Base-by-base conservation (phyloP, 2,113 vertebrate genomes). In the Sander vitreus region DNA sequence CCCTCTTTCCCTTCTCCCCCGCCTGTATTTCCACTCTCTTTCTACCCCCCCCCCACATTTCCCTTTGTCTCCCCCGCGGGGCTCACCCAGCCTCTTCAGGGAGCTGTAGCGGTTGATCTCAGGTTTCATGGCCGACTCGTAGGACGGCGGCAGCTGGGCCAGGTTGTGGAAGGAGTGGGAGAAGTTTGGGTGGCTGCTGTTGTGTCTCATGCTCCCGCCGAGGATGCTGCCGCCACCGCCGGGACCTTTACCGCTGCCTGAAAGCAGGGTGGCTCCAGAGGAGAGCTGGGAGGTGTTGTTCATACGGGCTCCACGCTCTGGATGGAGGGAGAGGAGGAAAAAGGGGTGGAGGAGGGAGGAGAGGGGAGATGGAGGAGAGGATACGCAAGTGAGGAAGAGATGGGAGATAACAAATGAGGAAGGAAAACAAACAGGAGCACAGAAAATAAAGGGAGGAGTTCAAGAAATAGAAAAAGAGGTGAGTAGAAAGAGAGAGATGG, bases 121-220 rank as follows among this genome's bases (percentile, higher is more conserved):
- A 0, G 96, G 96, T 55, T 97, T 97, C 92, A 96, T 88, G 25
- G 94, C 92, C 0, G 92, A 79, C 59, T 97, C 97, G 16, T 97
- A 97, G 72, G 97, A 97, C 0, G 97, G 97, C 14, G 97, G 97
- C 82, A 97, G 95, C 83, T 97, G 97, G 3, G 97, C 97, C 83
- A 98, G 95, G 91, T 98, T 97, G 95, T 98, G 97, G 93, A 97
- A 97, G 69, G 97, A 98, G 76, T 97, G 95, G 0, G 97, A 97
- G 89, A 97, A 96, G 80, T 96, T 92, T 21, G 96, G 91, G 71
- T 94, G 95, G 85, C 91, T 96, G 80, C 81, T 86, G 90, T 95
- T 96, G 85, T 96, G 96, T 71, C 96, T 96, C 91, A 94, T 85
- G 70, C 86, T 73, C 0, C 89, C 83, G 1, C 88, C 85, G 0